Evolutionary conservation across 2,113 vertebrate genomes (phyloP).

Genomic region (Mormoops blainvillei): DNA sequence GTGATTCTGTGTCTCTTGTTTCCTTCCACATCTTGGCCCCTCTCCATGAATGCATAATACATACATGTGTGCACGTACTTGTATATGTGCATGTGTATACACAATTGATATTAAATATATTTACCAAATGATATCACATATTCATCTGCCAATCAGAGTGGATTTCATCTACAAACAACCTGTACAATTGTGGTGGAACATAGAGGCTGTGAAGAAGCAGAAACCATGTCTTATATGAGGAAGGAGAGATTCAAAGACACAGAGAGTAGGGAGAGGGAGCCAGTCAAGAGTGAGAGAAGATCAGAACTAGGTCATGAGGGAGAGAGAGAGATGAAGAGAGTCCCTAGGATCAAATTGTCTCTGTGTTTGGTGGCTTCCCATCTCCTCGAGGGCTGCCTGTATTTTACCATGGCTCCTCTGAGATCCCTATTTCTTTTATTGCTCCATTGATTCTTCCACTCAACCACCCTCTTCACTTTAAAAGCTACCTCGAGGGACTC

Average conservation of each 20-base stretch:
- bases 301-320: neutral
- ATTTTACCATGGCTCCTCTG: neutral
- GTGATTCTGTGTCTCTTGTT: conserved; percentile 7
- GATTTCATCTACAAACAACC: neutral
- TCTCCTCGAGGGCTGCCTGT: neutral
- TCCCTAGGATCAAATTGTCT: neutral
- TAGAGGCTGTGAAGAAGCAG: neutral
- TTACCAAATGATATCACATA: neutral
- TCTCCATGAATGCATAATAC: neutral
- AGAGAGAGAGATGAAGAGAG: neutral
- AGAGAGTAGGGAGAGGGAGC: neutral
- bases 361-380: neutral
- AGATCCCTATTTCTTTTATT: neutral
- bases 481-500: neutral
- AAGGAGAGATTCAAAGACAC: neutral
- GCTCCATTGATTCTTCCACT: neutral
- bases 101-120: neutral
- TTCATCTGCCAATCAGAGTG: neutral
- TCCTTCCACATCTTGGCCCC: neutral
- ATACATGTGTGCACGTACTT: neutral
- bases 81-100: neutral
- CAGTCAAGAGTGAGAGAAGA: neutral
- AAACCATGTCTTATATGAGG: neutral
- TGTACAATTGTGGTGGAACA: neutral
- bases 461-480: neutral